Percentiles rank a stretch among this genome's conserved stretches.
These are phyloP conservation scores for Amblyraja radiata DNA, from an alignment of 2,797 vertebrate genomes.

Conservation along the genomic window DNA sequence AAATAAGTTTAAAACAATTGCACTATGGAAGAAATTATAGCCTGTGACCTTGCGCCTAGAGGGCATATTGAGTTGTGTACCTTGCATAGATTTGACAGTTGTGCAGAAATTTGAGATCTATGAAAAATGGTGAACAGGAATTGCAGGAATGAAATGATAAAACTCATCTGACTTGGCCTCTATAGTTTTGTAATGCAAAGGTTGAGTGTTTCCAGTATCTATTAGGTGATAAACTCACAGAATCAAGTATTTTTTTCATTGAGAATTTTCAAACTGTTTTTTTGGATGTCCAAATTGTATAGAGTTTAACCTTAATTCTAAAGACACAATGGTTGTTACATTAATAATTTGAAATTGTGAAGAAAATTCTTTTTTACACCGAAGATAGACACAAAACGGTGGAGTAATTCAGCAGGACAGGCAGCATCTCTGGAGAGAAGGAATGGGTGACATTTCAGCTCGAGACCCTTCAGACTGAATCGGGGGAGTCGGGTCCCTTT, in stretches of 20 bases:
- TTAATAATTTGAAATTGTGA: background rate
- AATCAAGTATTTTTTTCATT: background rate
- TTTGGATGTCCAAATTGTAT: background rate
- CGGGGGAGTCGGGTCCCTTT: too few relatives aligned
- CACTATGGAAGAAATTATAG: background rate
- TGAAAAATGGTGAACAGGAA: background rate
- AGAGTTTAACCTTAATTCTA: background rate
- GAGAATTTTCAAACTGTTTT: background rate
- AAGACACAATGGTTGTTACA: background rate
- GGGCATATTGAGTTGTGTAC: background rate
- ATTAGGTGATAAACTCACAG: background rate
- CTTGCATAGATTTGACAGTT: background rate
- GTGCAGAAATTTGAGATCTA: background rate
- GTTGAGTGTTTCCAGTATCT: background rate
- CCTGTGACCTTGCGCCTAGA: too few relatives aligned
- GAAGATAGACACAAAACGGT: too few relatives aligned
- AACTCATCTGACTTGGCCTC: background rate
- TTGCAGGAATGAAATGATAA: background rate
- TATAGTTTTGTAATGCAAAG: background rate
- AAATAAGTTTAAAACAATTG: background rate
- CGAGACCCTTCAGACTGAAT: too few relatives aligned
- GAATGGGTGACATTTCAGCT: too few relatives aligned
- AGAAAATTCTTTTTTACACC: background rate
- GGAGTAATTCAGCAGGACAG: too few relatives aligned
- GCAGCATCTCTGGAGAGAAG: too few relatives aligned